A percentile compares a stretch with the other conserved stretches of the same genome.
phyloP scores from a whole-genome alignment of 2,113 vertebrate genomes.

The Delphinapterus leucas region DNA sequence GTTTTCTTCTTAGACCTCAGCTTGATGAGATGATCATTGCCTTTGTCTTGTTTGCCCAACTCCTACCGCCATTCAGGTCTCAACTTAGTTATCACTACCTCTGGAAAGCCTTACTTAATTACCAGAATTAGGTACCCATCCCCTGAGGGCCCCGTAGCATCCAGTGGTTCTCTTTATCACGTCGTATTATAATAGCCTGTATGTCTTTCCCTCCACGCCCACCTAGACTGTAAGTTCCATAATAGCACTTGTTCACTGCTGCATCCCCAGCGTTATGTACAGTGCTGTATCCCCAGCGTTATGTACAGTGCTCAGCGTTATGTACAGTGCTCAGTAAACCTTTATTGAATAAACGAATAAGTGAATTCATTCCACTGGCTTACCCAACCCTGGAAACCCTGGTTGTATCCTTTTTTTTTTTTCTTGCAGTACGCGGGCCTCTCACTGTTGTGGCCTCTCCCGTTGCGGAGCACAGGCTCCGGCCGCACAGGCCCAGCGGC shows the following conservation, averaged over 20 bases:
- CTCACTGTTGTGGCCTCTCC: too few relatives aligned
- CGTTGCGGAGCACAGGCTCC: too few relatives aligned
- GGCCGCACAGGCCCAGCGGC: fast-evolving
- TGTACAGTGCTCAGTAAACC: neutral
- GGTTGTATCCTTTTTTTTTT: neutral
- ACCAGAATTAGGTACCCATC: neutral
- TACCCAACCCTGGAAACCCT: neutral
- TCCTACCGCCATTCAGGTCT: neutral
- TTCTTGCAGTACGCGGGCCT: too few relatives aligned
- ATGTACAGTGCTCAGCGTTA: neutral
- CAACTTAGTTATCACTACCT: neutral
- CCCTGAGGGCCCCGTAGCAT: neutral
- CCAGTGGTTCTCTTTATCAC: neutral
- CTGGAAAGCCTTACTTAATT: neutral
- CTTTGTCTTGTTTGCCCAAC: neutral
- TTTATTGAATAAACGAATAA: neutral
- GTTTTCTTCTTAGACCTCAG: neutral
- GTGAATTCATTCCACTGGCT: neutral
- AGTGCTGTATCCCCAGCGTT: neutral
- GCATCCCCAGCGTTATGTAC: neutral
- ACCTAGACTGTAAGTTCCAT: neutral
- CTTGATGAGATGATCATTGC: neutral
- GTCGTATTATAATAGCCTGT: neutral
- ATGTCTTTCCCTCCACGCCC: neutral
- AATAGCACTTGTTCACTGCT: neutral